Evolutionary conservation across 2,888 invertebrate genomes (phyloP).

Genomic region (Diarsia dahlii): DNA sequence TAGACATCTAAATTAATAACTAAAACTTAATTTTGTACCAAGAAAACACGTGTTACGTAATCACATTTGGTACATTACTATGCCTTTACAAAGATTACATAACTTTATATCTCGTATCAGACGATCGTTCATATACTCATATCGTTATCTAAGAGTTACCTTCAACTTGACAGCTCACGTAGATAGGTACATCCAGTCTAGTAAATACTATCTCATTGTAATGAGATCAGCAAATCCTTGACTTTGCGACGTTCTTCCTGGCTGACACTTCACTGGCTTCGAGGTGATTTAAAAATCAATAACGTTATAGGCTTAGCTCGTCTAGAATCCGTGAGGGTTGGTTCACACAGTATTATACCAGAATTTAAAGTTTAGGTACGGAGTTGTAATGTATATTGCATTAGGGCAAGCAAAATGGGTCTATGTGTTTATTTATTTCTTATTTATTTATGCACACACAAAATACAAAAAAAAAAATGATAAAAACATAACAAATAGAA

Average conservation of each 20-base stretch:
- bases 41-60: not conserved
- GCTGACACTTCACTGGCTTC: slow-evolving; percentile 79
- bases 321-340: slow-evolving; percentile 40
- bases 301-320: slow-evolving; percentile 62
- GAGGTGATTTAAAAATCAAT: slow-evolving; percentile 78
- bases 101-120: slow-evolving; percentile 16
- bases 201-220: slow-evolving; percentile 75
- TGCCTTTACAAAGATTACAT: slow-evolving; percentile 13
- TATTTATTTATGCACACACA: too few species aligned
- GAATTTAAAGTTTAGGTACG: slow-evolving; percentile 26
- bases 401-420: too few species aligned
- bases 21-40: not conserved
- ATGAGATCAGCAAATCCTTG: slow-evolving; percentile 85
- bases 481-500: too few species aligned
- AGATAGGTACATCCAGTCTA: slow-evolving; percentile 24
- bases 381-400: too few species aligned
- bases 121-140: slow-evolving; percentile 47
- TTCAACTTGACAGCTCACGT: slow-evolving; percentile 81
- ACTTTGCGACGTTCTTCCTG: slow-evolving; percentile 78
- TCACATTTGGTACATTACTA: not conserved
- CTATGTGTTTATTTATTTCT: too few species aligned
- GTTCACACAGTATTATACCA: slow-evolving; percentile 12
- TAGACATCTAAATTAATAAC: not conserved
- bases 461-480: too few species aligned
- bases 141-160: slow-evolving; percentile 59